phyloP scores from a whole-genome alignment of 2,888 invertebrate genomes.

The Diarsia rubi region DNA sequence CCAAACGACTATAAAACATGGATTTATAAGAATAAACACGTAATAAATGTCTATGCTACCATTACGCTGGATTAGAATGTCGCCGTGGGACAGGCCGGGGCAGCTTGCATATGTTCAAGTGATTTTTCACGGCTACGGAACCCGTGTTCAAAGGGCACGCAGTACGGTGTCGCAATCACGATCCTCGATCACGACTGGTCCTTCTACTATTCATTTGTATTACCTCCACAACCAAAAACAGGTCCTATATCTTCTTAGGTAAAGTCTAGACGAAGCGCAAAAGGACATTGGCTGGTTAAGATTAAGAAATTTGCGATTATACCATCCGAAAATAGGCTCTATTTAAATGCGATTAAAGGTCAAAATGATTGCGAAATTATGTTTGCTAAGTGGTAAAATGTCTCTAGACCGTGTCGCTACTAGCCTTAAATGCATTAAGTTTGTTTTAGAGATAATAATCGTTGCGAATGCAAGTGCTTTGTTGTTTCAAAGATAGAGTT shows the following conservation, averaged over 20 bases:
- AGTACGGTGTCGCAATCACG: conserved; percentile 90
- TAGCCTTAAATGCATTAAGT: conserved; percentile 90
- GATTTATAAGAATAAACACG: conserved; percentile 53
- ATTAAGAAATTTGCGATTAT: conserved; percentile 68
- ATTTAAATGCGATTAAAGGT: conserved; percentile 67
- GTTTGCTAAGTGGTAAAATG: conserved; percentile 82
- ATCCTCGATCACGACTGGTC: conserved; percentile 89
- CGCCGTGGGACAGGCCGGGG: conserved; percentile 79
- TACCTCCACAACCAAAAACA: conserved; percentile 71
- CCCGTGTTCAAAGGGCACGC: conserved; percentile 90
- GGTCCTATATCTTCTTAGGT: conserved; percentile 66
- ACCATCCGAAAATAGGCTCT: conserved; percentile 73
- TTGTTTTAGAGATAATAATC: conserved; percentile 90
- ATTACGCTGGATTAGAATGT: conserved; percentile 86
- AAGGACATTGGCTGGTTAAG: conserved; percentile 43
- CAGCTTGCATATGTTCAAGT: conserved; percentile 89
- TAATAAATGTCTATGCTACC: conserved; percentile 72
- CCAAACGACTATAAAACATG: conserved; percentile 51
- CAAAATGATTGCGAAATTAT: conserved; percentile 64
- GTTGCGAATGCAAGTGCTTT: conserved; percentile 87
- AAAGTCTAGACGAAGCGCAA: conserved; percentile 69
- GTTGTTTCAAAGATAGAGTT: conserved; percentile 90
- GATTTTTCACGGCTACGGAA: conserved; percentile 90
- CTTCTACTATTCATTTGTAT: conserved; percentile 84
- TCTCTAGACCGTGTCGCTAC: conserved; percentile 90